Base-by-base conservation (phyloP, 2,113 vertebrate species). In the Cynocephalus volans region DNA sequence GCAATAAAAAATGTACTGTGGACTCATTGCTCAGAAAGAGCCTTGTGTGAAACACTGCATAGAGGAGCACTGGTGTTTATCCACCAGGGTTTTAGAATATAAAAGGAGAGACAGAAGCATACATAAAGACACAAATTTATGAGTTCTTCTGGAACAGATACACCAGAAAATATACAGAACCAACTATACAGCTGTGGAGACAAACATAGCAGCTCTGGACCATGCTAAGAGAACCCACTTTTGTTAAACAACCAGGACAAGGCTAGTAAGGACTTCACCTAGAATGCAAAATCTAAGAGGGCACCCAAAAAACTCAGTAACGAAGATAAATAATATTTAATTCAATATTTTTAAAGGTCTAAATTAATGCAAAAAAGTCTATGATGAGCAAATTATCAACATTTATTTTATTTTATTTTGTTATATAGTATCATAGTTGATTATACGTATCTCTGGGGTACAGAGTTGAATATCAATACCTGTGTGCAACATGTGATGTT, bases 161-260 rank as follows among this genome's bases (percentile, higher is more conserved):
- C 5, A 69, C 28, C 45, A 31, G 62, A 86, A 90, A 65, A 69
- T 4, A 77, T 0, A n/a, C 41, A 79, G 13, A 89, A 19, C 15
- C 2, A 3, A 62, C 12, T 6, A 36, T 11, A 10, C 12, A 33
- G 8, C 62, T 24, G 12, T 64, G 24, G 15, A 75, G 23, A 36
- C 31, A 19, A 17, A 2, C 13, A 3, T 2, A 12, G 50, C 0
- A 3, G 1, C 9, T 21, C 2, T 14, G 10, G n/a, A 5, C 21
- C 19, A 28, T 36, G 5, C 31, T 70, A 75, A 60, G 1, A 64
- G n/a, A 95, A 67, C 36, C 12, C 28, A 11, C 1, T 26, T 83
- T 52, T 18, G 9, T 69, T 67, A 33, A 89, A 21, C 24, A 77
- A 31, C 24, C 33, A 28, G 52, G 33, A 4, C 6, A 28, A 48